Percentiles rank a stretch among this genome's conserved stretches.
phyloP scores from a whole-genome alignment of 2,888 invertebrate genomes.

The Microplitis manilae region DNA sequence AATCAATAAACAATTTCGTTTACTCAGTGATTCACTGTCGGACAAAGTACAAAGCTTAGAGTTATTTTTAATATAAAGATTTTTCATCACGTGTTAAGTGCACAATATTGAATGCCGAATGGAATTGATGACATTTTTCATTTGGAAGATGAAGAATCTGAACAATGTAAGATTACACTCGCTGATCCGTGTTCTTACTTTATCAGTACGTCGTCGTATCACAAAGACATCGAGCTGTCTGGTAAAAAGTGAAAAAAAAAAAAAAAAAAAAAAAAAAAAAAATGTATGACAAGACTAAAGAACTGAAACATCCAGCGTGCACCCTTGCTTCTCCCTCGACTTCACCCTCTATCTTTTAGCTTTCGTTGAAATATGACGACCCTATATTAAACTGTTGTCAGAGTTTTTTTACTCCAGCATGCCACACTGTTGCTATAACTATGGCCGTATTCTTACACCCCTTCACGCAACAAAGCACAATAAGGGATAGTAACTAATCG shows the following conservation, averaged over 20 bases:
- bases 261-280: background rate
- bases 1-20: slow-evolving; percentile 18
- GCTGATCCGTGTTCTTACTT: slow-evolving; percentile 28
- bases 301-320: slow-evolving; percentile 45
- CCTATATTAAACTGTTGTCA: slow-evolving; percentile 58
- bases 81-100: background rate
- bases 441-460: slow-evolving; percentile 49
- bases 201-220: slow-evolving; percentile 17
- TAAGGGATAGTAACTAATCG: slow-evolving; percentile 52
- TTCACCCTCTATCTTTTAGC: slow-evolving; percentile 36
- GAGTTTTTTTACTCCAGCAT: slow-evolving; percentile 28
- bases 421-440: slow-evolving; percentile 37
- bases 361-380: slow-evolving; percentile 53
- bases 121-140: slow-evolving; percentile 14
- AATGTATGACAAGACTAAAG: slow-evolving; percentile 20
- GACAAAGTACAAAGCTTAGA: background rate
- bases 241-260: background rate
- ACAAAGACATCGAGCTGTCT: slow-evolving; percentile 37
- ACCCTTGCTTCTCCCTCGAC: slow-evolving; percentile 38
- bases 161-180: slow-evolving; percentile 21
- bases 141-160: slow-evolving; percentile 14
- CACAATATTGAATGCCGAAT: background rate
- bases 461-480: slow-evolving; percentile 45
- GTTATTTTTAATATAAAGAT: slow-evolving; percentile 10
- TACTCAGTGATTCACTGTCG: slow-evolving; percentile 4